Percentiles rank a stretch among this genome's conserved stretches.
phyloP scores from a whole-genome alignment of 2,797 vertebrate genomes.

The Denticeps clupeoides region DNA sequence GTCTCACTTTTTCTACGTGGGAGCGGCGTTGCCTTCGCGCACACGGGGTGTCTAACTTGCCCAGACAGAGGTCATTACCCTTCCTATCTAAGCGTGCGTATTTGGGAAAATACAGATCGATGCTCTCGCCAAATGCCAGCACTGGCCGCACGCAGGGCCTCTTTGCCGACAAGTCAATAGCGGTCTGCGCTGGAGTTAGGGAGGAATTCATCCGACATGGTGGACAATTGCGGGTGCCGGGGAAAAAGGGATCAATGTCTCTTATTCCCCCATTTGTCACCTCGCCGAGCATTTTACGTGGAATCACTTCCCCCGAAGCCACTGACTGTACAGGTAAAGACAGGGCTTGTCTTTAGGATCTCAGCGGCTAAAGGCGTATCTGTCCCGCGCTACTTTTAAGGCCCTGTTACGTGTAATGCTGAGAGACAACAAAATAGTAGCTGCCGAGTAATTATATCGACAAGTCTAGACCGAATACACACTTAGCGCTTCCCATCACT shows the following conservation, averaged over 20 bases:
- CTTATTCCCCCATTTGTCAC: slow-evolving; percentile 19
- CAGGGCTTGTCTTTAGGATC: neutral
- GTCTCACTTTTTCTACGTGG: slow-evolving; percentile 2
- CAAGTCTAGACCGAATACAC: too few species aligned
- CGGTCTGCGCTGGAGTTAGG: slow-evolving; percentile 14
- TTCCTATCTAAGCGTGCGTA: slow-evolving; percentile 13
- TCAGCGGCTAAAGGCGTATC: neutral
- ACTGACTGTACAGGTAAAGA: neutral
- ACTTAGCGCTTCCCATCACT: too few species aligned
- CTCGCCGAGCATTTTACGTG: neutral
- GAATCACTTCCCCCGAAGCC: too few species aligned
- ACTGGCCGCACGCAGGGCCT: slow-evolving; percentile 12
- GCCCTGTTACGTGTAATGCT: too few species aligned
- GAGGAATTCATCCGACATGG: slow-evolving; percentile 16
- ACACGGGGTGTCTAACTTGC: slow-evolving; percentile 8
- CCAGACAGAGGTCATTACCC: slow-evolving; percentile 16
- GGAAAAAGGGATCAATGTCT: slow-evolving; percentile 24
- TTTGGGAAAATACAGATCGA: slow-evolving; percentile 14
- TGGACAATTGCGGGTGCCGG: slow-evolving; percentile 11
- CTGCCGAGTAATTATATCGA: too few species aligned
- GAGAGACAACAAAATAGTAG: too few species aligned
- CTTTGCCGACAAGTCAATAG: slow-evolving; percentile 25
- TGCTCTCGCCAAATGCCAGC: slow-evolving; percentile 26
- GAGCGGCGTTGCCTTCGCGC: neutral
- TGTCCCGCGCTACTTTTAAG: too few species aligned